Conservation (phyloP, 2,797 vertebrate species). For the Alca torda region DNA sequence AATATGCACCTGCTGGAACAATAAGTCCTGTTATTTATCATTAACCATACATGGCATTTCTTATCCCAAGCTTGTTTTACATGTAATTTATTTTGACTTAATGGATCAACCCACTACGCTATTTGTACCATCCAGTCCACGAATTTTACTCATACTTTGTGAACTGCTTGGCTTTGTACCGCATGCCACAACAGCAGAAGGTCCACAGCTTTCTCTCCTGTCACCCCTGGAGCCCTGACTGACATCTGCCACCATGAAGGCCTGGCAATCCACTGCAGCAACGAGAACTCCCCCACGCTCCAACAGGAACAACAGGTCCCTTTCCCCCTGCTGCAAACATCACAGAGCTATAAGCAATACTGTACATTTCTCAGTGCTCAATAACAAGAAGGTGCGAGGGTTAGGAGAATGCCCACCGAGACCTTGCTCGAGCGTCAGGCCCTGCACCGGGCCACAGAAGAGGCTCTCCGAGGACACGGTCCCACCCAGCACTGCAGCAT, state of each 20-base stretch:
- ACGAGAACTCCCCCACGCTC: not conserved
- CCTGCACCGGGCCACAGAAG: not conserved
- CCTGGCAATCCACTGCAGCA: not conserved
- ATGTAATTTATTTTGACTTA: not conserved
- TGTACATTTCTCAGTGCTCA: rapidly evolving
- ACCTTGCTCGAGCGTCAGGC: not conserved
- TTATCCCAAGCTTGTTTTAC: not conserved
- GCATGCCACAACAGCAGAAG: rapidly evolving
- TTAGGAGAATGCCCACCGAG: not conserved
- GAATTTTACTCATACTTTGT: not conserved
- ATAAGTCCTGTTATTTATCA: not conserved
- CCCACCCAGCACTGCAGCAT: conserved; percentile 20
- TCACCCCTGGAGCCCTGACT: not conserved
- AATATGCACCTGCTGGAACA: conserved; percentile 13
- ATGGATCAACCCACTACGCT: not conserved
- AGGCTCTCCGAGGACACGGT: not conserved
- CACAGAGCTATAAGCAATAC: not conserved
- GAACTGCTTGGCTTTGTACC: not conserved
- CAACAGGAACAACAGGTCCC: conserved; percentile 14
- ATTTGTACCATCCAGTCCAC: not conserved
- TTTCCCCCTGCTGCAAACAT: not conserved
- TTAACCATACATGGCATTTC: not conserved
- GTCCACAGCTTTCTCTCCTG: not conserved
- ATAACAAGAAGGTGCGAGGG: not conserved
- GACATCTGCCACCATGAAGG: not conserved